These are phyloP conservation scores for Drosophila longiperda DNA, from an alignment of 2,888 invertebrate genomes.

Conservation along the genomic window DNA sequence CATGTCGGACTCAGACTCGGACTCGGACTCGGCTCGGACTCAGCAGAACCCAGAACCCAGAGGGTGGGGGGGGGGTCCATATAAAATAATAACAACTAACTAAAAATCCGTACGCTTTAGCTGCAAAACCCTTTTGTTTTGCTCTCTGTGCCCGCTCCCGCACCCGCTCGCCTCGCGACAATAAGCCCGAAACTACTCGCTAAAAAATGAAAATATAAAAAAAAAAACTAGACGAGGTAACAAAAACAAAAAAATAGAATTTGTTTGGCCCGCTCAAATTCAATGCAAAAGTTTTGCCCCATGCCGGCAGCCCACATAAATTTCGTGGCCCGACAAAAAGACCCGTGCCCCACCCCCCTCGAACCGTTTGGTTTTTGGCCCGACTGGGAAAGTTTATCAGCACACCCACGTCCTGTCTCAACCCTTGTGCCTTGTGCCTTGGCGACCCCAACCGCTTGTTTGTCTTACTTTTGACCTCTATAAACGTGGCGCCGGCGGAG, in stretches of 20 bases:
- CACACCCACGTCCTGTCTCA: constrained; percentile 27
- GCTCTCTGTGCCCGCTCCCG: constrained; percentile 20
- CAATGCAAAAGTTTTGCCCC: constrained; percentile 77
- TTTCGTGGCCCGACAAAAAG: constrained; percentile 44
- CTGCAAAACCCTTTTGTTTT: constrained; percentile 81
- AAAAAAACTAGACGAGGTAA: neutral
- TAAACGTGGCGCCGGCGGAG: constrained; percentile 57
- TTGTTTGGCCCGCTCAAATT: constrained; percentile 80
- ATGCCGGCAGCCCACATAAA: constrained; percentile 75
- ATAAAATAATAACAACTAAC: constrained; percentile 80
- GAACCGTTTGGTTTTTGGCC: constrained; percentile 45
- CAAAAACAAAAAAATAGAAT: constrained; percentile 47
- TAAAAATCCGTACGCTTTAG: constrained; percentile 80
- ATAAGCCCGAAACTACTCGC: constrained; percentile 61
- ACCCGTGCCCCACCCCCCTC: neutral
- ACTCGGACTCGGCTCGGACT: constrained; percentile 30
- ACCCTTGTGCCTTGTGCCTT: constrained; percentile 14
- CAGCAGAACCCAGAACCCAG: neutral
- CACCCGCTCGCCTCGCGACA: constrained; percentile 15
- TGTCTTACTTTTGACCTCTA: constrained; percentile 81
- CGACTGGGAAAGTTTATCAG: constrained; percentile 73
- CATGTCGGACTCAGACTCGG: constrained; percentile 54
- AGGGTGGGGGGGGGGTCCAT: constrained; percentile 56
- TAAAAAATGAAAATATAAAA: constrained; percentile 27
- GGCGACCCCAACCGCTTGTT: constrained; percentile 63